Evolutionary conservation across 2,888 invertebrate species (phyloP), one percentile per base, ranked within the genome.

Genomic region (Limnephilus marmoratus): DNA sequence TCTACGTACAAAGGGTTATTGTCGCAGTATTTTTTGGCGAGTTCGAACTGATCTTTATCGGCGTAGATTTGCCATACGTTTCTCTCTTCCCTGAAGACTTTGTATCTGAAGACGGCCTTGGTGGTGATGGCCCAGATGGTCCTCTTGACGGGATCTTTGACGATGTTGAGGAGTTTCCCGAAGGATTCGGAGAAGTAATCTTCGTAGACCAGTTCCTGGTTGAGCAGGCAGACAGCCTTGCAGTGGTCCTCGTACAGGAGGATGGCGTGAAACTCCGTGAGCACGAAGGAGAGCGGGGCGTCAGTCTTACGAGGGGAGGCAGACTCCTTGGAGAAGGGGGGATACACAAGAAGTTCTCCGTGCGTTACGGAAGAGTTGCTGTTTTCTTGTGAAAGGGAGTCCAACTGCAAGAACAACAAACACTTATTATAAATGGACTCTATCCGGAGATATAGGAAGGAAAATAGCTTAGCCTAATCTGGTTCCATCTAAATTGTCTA

Each of bases 261-360:
- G 3, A 99, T 95, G 0, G 98, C 97, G 95, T 99, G 99, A 95
- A 99, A 99, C 95, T 99, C 98, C 0, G 99, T 99, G 90, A 99
- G 95, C 2, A 98, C 97, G 94, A 99, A 97, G 0, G 98, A 97
- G 81, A 98, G 95, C 0, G 99, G 98, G 1, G 96, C 95, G 5
- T 95, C 13, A 15, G 29, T 13, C 13, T 83, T 68, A 12, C 85
- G 49, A 12, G 53, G 3, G 93, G 92, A 37, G 94, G 94, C 24
- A 94, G 94, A 93, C 95, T 95, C 68, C 94, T 95, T 96, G 94
- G 94, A 94, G 93, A 93, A 91, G 91, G 94, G 92, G 1, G 96
- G 96, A 93, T 96, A 96, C 93, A 94, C 95, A 87, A 96, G 95
- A 3, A 96, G 94, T 89, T 95, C 95, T 0, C 95, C 95, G 94